These are phyloP conservation scores for Metalampra italica DNA, from an alignment of 2,888 invertebrate species.

Conservation along the genomic window DNA sequence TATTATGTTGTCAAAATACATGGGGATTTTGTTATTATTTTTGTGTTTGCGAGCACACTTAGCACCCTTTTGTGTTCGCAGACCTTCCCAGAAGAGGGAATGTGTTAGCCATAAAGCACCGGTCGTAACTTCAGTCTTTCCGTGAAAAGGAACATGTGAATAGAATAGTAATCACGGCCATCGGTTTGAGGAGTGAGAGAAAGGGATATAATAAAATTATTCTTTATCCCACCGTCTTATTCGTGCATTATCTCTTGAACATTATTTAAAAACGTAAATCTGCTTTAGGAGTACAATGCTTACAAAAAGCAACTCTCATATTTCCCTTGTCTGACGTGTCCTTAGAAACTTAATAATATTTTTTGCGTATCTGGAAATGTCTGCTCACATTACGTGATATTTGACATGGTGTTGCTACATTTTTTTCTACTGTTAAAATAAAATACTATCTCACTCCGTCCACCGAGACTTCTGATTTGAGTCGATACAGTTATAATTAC, in stretches of 20 bases:
- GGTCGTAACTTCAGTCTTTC: slow-evolving; percentile 59
- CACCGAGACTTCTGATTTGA: too few relatives aligned
- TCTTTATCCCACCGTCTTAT: slow-evolving; percentile 13
- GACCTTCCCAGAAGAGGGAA: slow-evolving; percentile 66
- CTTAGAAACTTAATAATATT: slow-evolving; percentile 69
- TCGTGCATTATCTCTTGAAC: not conserved
- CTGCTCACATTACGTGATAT: slow-evolving; percentile 45
- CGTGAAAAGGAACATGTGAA: slow-evolving; percentile 61
- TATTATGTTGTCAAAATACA: slow-evolving; percentile 79
- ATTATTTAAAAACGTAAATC: slow-evolving; percentile 18
- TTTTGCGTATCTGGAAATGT: slow-evolving; percentile 53
- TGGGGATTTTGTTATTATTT: slow-evolving; percentile 77
- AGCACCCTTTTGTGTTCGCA: slow-evolving; percentile 66
- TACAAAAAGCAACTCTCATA: not conserved
- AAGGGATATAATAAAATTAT: slow-evolving; percentile 29
- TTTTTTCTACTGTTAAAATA: not conserved
- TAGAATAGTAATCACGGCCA: slow-evolving; percentile 58
- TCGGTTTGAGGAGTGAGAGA: slow-evolving; percentile 22
- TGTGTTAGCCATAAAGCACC: slow-evolving; percentile 56
- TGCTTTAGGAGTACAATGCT: slow-evolving; percentile 11
- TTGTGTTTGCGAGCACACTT: slow-evolving; percentile 76
- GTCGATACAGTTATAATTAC: too few relatives aligned
- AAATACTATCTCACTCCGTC: too few relatives aligned
- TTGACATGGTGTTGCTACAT: not conserved
- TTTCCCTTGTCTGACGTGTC: slow-evolving; percentile 24